Evolutionary conservation across 2,797 vertebrate genomes (phyloP).

Genomic region (Poecilia velifera): DNA sequence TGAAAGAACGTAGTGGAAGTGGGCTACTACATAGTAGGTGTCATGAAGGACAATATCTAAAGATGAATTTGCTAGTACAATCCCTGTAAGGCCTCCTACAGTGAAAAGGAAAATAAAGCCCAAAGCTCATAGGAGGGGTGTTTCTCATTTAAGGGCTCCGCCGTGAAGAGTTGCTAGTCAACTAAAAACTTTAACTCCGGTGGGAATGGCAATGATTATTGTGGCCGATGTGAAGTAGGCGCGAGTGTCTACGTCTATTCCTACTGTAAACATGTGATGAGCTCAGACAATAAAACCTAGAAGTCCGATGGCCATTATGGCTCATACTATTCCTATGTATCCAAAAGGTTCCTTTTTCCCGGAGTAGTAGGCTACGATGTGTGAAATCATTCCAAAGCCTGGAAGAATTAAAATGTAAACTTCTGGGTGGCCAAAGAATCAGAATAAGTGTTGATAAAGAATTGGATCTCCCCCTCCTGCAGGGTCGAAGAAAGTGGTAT

Average conservation of each 20-base stretch:
- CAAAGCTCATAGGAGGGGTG: constrained; percentile 15
- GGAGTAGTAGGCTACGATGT: constrained; percentile 20
- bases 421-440: constrained; percentile 60
- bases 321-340: constrained; percentile 46
- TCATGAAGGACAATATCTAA: constrained; percentile 54
- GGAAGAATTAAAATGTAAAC: constrained; percentile 13
- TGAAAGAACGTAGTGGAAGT: constrained; percentile 59
- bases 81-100: fast-evolving
- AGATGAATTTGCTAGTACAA: constrained; percentile 40
- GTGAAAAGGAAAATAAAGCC: constrained; percentile 69
- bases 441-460: constrained; percentile 4
- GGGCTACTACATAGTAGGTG: constrained; percentile 53
- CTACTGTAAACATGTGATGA: constrained; percentile 60
- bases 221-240: constrained; percentile 66
- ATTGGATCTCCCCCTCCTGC: constrained; percentile 12
- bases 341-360: constrained; percentile 68
- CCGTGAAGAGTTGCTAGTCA: constrained; percentile 59
- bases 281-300: constrained; percentile 66
- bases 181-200: constrained; percentile 64
- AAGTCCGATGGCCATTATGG: constrained; percentile 22
- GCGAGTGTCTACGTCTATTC: constrained; percentile 44
- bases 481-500: constrained; percentile 46
- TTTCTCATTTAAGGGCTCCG: constrained; percentile 47
- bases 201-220: constrained; percentile 64
- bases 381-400: constrained; percentile 32